phyloP scores from a whole-genome alignment of 1,140 invertebrate genomes.

The Babylonia areolata region DNA sequence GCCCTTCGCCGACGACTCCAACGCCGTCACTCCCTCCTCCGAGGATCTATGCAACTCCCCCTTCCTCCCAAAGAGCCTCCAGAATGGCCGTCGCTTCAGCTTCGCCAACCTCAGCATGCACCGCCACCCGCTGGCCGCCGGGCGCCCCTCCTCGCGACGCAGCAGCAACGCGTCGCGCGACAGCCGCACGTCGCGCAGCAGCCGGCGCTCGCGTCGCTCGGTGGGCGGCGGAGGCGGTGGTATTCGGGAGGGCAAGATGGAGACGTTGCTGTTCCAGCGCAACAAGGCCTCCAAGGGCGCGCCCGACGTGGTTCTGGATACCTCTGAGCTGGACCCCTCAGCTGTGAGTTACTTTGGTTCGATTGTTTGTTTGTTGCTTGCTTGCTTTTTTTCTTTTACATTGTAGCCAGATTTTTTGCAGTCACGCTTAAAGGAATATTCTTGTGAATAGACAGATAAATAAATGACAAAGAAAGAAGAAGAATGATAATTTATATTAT shows the following conservation, averaged over 20 bases:
- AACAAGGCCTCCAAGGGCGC: slow-evolving; percentile 51
- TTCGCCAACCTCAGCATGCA: slow-evolving; percentile 56
- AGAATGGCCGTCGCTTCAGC: slow-evolving; percentile 62
- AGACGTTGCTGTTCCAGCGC: slow-evolving; percentile 57
- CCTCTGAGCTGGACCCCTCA: slow-evolving; percentile 67
- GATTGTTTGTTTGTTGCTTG: too few species aligned
- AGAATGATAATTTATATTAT: too few species aligned
- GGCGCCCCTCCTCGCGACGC: slow-evolving; percentile 57
- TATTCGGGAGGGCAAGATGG: slow-evolving; percentile 47
- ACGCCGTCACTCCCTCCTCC: slow-evolving; percentile 97
- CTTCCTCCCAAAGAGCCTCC: slow-evolving; percentile 57
- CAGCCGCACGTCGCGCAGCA: slow-evolving; percentile 62
- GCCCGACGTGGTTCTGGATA: slow-evolving; percentile 68
- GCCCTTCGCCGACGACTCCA: slow-evolving; percentile 97
- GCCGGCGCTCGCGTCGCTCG: slow-evolving; percentile 51
- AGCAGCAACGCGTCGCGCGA: slow-evolving; percentile 67
- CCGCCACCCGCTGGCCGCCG: slow-evolving; percentile 41
- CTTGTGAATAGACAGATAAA: too few species aligned
- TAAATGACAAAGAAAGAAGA: too few species aligned
- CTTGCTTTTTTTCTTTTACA: too few species aligned
- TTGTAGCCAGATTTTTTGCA: too few species aligned
- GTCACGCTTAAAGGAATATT: too few species aligned
- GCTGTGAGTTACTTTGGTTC: too few species aligned
- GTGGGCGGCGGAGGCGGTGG: slow-evolving; percentile 39
- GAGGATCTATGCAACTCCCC: slow-evolving; percentile 83